These are phyloP conservation scores for Metaphire vulgaris DNA, from an alignment of 1,140 invertebrate genomes.

Conservation along the genomic window DNA sequence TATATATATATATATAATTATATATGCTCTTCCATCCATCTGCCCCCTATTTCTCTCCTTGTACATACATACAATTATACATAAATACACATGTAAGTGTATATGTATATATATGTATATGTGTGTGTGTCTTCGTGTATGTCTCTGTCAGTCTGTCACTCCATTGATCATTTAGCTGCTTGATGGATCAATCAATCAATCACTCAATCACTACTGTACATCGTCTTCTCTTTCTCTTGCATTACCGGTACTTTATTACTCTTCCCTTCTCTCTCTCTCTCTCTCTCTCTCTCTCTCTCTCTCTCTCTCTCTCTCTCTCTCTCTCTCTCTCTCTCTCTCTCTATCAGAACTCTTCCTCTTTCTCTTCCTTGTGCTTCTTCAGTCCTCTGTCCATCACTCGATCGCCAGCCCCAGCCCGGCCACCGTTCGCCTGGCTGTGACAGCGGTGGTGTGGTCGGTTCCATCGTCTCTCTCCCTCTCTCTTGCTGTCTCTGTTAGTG, in stretches of 20 bases:
- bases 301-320: slow-evolving; percentile 1
- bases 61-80: neutral
- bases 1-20: too few species aligned
- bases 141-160: neutral
- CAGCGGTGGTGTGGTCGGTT: too few species aligned
- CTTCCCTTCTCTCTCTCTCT: neutral
- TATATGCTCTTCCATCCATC: too few species aligned
- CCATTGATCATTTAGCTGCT: neutral
- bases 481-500: neutral
- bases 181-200: neutral
- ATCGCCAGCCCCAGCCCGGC: too few species aligned
- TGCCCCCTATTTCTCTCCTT: too few species aligned
- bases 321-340: slow-evolving; percentile 1
- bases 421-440: too few species aligned
- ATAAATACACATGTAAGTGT: neutral
- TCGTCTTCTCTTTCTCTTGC: neutral
- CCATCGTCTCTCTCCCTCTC: neutral
- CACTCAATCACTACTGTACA: neutral
- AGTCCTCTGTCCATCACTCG: neutral
- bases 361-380: too few species aligned
- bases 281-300: slow-evolving; percentile 1
- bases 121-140: neutral
- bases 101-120: neutral
- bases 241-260: neutral
- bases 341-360: too few species aligned